Base-by-base conservation (phyloP, 2,888 invertebrate species). In the Eumacrocentrus americanus region DNA sequence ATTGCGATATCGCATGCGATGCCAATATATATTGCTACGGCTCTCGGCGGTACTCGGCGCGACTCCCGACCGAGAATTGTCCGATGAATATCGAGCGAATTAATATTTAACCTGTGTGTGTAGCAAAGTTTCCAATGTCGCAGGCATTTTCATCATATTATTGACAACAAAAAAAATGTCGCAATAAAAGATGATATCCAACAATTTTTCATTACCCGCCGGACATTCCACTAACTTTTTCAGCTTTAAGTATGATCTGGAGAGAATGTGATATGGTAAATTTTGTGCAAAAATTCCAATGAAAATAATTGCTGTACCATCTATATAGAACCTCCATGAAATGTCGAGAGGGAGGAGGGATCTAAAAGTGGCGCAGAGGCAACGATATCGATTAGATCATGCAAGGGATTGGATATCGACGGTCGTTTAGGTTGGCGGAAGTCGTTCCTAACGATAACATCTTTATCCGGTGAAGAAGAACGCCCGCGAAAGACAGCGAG, bases 1-100 rank as follows among this genome's bases (percentile, higher is more conserved):
- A 76, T 76, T 75, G 75, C 75, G 70, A 72, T 71, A 72, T 76
- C 72, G 74, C 73, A 71, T 71, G 71, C 66, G 65, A 70, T 65
- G 64, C 64, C 66, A 63, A 51, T 56, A 60, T 60, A 53, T 54
- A 58, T 44, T 35, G 46, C n/a, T n/a, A n/a, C 12, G 42, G 55
- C 42, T 54, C 44, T 42, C 42, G 40, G 14, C 18, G 22, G 42
- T 42, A 16, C 34, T 22, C 47, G 44, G 35, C 50, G 14, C 42
- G 35, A 34, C 25, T 29, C 42, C 22, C 44, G 25, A 44, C 35
- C 35, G 29, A 38, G 44, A 44, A 54, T 44, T 18, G 29, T 54
- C 42, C 42, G 44, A n/a, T 44, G 44, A 47, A 40, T 50, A 50
- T 54, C 34, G 48, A 60, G 38, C 47, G 22, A 47, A 59, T 58